These are phyloP conservation scores for Cirrhinus mrigala DNA, from an alignment of 2,797 vertebrate species.

Conservation along the genomic window DNA sequence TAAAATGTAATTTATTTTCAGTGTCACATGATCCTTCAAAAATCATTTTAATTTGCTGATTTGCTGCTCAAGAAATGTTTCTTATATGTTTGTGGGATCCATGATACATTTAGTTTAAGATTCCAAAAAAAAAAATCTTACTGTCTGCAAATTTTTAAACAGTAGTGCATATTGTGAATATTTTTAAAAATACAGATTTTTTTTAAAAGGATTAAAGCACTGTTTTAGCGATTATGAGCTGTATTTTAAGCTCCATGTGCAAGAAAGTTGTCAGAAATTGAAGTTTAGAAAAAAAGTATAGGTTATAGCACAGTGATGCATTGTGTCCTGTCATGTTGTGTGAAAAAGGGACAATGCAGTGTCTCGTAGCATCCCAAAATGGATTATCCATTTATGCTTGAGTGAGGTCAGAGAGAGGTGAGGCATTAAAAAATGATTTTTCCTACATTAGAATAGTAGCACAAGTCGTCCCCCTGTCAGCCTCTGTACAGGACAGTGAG, in stretches of 20 bases:
- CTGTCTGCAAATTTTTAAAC: neutral
- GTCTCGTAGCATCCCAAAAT: neutral
- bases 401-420: neutral
- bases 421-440: neutral
- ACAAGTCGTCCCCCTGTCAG: neutral
- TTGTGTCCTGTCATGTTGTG: neutral
- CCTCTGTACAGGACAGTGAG: slow-evolving; percentile 18
- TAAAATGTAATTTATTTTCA: neutral
- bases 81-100: neutral
- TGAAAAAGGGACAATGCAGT: neutral
- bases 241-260: neutral
- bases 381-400: neutral
- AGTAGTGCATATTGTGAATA: neutral
- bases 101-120: neutral
- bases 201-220: neutral
- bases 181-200: neutral
- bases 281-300: neutral
- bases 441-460: neutral
- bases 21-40: neutral
- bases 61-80: neutral
- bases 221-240: neutral
- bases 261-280: neutral
- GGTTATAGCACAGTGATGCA: neutral
- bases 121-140: neutral
- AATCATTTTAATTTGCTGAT: neutral